phyloP scores from a whole-genome alignment of 2,113 vertebrate genomes.

The Uria lomvia region DNA sequence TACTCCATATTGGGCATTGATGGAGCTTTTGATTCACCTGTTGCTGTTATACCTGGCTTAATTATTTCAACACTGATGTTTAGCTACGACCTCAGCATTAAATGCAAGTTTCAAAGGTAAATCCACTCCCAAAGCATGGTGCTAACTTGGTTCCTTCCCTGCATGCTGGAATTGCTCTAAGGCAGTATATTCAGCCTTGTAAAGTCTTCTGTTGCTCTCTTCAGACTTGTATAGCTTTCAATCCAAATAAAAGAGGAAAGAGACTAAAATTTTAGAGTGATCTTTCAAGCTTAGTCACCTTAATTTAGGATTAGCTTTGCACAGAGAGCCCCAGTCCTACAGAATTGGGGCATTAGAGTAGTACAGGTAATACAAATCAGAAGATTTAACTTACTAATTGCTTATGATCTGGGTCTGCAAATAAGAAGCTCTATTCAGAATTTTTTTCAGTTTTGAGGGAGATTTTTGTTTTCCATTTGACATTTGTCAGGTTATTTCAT shows the following conservation, averaged over 20 bases:
- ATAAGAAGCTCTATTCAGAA: background rate
- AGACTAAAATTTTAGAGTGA: background rate
- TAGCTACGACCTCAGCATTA: background rate
- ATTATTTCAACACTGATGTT: background rate
- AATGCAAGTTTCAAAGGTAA: background rate
- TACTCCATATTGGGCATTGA: background rate
- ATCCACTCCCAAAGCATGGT: background rate
- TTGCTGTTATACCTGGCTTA: background rate
- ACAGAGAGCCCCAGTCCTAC: background rate
- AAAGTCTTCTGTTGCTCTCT: background rate
- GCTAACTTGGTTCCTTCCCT: background rate
- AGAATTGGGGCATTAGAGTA: background rate
- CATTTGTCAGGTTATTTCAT: background rate
- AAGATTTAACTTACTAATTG: background rate
- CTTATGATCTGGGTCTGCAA: background rate
- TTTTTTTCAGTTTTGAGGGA: background rate
- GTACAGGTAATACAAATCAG: background rate
- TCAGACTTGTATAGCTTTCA: background rate
- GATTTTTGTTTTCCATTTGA: background rate
- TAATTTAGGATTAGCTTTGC: background rate
- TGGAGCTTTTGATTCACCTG: background rate
- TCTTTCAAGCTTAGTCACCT: background rate
- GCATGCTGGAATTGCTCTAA: background rate
- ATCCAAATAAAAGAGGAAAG: background rate
- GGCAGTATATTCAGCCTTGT: background rate